Evolutionary conservation across 2,888 invertebrate genomes (phyloP), one percentile per base, ranked within the genome.

Genomic region (Meteorus cinctellus): DNA sequence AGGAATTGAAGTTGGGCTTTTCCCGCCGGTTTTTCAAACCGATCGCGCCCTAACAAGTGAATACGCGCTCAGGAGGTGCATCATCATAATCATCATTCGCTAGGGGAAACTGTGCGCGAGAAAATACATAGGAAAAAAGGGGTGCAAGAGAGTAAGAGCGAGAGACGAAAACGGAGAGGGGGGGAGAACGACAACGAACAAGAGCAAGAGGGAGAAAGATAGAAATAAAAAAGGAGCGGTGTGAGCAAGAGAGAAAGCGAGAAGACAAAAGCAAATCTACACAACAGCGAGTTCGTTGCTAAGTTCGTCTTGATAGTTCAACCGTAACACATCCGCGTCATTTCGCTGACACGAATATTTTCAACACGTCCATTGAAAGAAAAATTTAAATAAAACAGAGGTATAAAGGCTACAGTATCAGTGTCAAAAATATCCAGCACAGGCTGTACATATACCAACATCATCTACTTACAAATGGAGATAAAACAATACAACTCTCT

Each of bases 201-300:
- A 4, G 59, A 51, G 51, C 65, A 71, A 51, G 65, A 68, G 76
- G 74, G 66, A 70, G 70, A 78, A 70, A 59, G 55, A 67, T 55
- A 67, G 51, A 67, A 34, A 73, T 29, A 65, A 34, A 66, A 59
- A 48, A 66, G 41, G 48, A 63, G 69, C n/a, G 70, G 65, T 68
- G 45, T 70, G 76, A 66, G 71, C 24, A 48, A 48, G 29, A 71
- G 45, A 51, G 51, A 60, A 65, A 51, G 72, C 48, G 48, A 65
- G 60, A 24, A 79, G 70, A 77, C 74, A 76, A 76, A 68, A 62
- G 76, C 66, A 41, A 72, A 76, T 67, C 75, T 65, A 69, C 55
- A 45, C 45, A 24, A 41, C 19, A 24, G 27, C 41, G 19, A 4
- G 14, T 19, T 34, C 72, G 63, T 72, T 72, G 36, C 67, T 66